Conservation (phyloP, 2,888 invertebrate species). For the Acanthopleura granulata region DNA sequence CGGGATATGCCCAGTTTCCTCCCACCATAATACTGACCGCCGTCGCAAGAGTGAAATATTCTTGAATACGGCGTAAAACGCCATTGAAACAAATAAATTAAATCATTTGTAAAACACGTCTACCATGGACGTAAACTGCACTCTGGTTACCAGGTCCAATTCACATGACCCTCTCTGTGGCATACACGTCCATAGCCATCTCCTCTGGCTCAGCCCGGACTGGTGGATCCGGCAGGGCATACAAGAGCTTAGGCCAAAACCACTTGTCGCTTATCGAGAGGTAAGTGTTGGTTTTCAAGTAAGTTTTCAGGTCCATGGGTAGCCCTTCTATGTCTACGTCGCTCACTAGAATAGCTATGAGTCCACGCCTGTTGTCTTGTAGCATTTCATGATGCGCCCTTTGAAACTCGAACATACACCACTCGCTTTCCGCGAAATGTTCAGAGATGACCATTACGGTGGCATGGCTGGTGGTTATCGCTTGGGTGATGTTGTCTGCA, state of each 20-base stretch:
- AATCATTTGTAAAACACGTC: too few relatives aligned
- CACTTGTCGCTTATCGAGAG: not conserved
- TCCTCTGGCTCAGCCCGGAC: not conserved
- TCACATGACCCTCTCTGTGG: too few relatives aligned
- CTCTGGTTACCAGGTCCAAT: too few relatives aligned
- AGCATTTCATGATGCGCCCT: constrained; percentile 11
- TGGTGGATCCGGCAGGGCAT: constrained; percentile 6
- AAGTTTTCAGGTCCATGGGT: constrained; percentile 11
- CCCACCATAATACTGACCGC: too few relatives aligned
- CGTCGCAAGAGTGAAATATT: too few relatives aligned
- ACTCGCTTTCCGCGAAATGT: not conserved
- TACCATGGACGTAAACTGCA: too few relatives aligned
- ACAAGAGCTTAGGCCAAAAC: constrained; percentile 9
- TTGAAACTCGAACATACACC: constrained; percentile 13
- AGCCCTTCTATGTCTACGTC: not conserved
- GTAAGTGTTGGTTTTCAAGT: not conserved
- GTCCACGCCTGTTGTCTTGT: not conserved
- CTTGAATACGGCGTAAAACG: too few relatives aligned
- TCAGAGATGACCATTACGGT: constrained; percentile 9
- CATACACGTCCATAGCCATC: too few relatives aligned
- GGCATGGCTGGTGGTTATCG: not conserved
- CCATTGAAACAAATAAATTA: too few relatives aligned
- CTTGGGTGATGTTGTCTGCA: not conserved
- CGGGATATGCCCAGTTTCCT: too few relatives aligned
- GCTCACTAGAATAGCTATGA: not conserved